A percentile compares a stretch with the other conserved stretches of the same genome.
phyloP scores from a whole-genome alignment of 2,888 invertebrate species.

The Drosophila atroscutellata region DNA sequence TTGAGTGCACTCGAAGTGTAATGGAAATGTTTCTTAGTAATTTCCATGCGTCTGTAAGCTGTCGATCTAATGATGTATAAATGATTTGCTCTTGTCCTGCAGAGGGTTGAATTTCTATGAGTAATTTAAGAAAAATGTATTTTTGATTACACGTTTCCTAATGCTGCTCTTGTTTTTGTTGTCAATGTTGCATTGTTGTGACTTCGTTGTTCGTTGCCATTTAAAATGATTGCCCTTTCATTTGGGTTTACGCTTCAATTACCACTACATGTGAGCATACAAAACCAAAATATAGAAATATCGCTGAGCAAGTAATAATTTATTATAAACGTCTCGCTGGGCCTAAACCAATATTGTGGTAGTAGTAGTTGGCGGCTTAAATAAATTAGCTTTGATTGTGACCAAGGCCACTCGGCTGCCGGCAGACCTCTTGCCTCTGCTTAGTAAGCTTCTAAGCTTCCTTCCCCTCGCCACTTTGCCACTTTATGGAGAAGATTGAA shows the following conservation, averaged over 20 bases:
- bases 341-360: slow-evolving; percentile 61
- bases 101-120: slow-evolving; percentile 20
- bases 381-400: slow-evolving; percentile 77
- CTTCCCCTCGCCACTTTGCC: slow-evolving; percentile 1
- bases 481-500: slow-evolving; percentile 60
- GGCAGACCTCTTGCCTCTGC: neutral
- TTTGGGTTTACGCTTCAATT: slow-evolving; percentile 6
- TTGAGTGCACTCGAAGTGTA: slow-evolving; percentile 8
- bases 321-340: slow-evolving; percentile 33
- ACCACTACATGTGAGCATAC: slow-evolving; percentile 8
- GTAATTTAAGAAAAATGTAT: slow-evolving; percentile 57
- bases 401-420: slow-evolving; percentile 50
- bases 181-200: neutral
- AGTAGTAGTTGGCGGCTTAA: slow-evolving; percentile 67
- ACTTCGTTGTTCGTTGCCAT: slow-evolving; percentile 24
- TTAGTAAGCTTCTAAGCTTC: neutral
- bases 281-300: slow-evolving; percentile 38
- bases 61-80: slow-evolving; percentile 67
- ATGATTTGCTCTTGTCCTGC: slow-evolving; percentile 39
- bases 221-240: slow-evolving; percentile 4
- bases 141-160: slow-evolving; percentile 59
- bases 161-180: neutral
- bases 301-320: slow-evolving; percentile 62
- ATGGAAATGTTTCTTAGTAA: slow-evolving; percentile 27
- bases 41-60: slow-evolving; percentile 46